Evolutionary conservation across 2,113 vertebrate genomes (phyloP).

Genomic region (Illadopsis cleaveri): DNA sequence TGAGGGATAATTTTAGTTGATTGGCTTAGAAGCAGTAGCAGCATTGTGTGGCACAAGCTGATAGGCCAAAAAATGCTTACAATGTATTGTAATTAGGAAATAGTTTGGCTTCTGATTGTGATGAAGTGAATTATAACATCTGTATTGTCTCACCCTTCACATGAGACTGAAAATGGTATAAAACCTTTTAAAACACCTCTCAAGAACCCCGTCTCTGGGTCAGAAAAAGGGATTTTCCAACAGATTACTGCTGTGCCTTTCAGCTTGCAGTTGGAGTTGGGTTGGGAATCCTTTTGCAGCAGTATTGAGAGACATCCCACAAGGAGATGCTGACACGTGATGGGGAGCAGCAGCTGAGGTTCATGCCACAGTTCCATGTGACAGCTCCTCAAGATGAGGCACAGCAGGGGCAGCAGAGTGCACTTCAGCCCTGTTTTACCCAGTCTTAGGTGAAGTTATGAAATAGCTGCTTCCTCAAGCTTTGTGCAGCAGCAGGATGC

Average conservation of each 20-base stretch:
- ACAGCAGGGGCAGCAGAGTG: neutral
- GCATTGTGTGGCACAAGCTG: neutral
- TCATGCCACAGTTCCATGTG: neutral
- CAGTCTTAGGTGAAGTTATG: no score
- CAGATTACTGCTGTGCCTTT: neutral
- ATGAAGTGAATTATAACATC: neutral
- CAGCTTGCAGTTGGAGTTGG: neutral
- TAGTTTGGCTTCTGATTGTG: neutral
- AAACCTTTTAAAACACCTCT: neutral
- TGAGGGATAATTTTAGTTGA: neutral
- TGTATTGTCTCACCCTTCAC: neutral
- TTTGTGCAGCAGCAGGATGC: neutral
- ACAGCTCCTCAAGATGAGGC: neutral
- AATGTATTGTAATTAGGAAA: neutral
- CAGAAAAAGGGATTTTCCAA: neutral
- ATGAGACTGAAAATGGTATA: neutral
- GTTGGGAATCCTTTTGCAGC: neutral
- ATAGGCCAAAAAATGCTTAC: neutral
- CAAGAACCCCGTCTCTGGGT: neutral
- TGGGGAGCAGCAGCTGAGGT: neutral
- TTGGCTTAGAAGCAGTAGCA: neutral
- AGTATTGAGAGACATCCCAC: accelerated
- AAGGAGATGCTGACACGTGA: neutral
- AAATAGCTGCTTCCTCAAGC: neutral
- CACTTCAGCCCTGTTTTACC: neutral